A percentile compares a stretch with the other conserved stretches of the same genome.
phyloP scores from a whole-genome alignment of 2,888 invertebrate species.

The Uropetala carovei region DNA sequence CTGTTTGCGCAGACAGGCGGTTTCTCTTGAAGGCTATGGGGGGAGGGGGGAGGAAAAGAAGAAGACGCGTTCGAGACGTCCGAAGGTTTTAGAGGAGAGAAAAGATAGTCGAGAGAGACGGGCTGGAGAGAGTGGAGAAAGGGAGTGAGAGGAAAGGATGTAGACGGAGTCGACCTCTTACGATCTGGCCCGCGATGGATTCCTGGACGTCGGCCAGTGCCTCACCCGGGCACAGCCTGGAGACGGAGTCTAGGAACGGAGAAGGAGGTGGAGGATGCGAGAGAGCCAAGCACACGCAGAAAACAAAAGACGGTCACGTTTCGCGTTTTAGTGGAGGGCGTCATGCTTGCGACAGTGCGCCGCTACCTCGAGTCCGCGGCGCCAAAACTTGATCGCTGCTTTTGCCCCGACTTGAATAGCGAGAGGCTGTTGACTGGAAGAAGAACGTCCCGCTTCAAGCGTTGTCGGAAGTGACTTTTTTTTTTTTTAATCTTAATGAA shows the following conservation, averaged over 20 bases:
- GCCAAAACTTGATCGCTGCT: not conserved
- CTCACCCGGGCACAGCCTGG: slow-evolving; percentile 31
- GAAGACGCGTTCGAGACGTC: not conserved
- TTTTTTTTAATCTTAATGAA: not conserved
- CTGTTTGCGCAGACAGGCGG: not conserved
- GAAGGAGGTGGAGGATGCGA: not conserved
- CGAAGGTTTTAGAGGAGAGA: not conserved
- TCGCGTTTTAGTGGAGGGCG: slow-evolving; percentile 39
- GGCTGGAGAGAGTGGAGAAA: too few species aligned
- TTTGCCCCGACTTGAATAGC: not conserved
- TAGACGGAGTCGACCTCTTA: not conserved
- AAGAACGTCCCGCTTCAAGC: not conserved
- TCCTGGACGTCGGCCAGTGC: slow-evolving; percentile 44
- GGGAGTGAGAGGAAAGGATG: not conserved
- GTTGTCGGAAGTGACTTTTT: not conserved
- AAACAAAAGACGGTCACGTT: slow-evolving; percentile 51
- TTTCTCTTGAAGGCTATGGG: not conserved
- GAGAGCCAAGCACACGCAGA: slow-evolving; percentile 52
- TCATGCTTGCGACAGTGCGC: slow-evolving; percentile 27
- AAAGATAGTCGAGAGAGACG: too few species aligned
- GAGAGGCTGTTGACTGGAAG: not conserved
- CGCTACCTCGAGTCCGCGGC: slow-evolving; percentile 17
- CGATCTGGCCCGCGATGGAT: slow-evolving; percentile 25
- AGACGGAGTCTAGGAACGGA: not conserved
- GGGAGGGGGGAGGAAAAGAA: not conserved